A percentile compares a stretch with the other conserved stretches of the same genome.
Evolutionary conservation across 2,113 vertebrate species (phyloP).

Genomic region (Toxostoma redivivum): DNA sequence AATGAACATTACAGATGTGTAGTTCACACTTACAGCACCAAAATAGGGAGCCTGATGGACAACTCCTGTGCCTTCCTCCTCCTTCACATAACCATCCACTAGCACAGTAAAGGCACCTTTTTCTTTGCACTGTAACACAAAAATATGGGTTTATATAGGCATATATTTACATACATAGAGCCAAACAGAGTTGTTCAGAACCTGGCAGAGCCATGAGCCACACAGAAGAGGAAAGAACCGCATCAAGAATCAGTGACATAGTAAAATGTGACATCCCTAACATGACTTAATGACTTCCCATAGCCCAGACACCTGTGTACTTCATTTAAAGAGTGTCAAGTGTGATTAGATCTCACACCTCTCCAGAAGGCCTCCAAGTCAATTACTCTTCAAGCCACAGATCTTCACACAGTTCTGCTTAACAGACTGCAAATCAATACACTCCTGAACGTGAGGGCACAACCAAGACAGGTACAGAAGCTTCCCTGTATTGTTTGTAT

Average conservation of each 20-base stretch:
- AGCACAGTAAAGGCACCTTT: slow-evolving; percentile 89
- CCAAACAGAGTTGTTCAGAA: not conserved
- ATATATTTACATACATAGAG: accelerated
- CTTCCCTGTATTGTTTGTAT: not conserved
- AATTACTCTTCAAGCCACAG: not conserved
- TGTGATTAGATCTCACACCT: not conserved
- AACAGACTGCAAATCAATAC: not conserved
- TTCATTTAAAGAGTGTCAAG: not conserved
- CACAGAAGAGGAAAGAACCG: not conserved
- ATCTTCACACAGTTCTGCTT: not conserved
- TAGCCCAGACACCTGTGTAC: not conserved
- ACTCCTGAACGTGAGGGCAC: not conserved
- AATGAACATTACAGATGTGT: not conserved
- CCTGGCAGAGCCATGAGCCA: not conserved
- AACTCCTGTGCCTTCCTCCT: slow-evolving; percentile 94
- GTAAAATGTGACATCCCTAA: not conserved
- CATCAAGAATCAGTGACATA: not conserved
- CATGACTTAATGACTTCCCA: not conserved
- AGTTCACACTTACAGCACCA: slow-evolving; percentile 86
- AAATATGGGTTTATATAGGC: not conserved
- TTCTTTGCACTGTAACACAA: slow-evolving; percentile 79
- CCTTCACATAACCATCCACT: slow-evolving; percentile 88
- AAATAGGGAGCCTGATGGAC: slow-evolving; percentile 98
- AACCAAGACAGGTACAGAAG: not conserved
- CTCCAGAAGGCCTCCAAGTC: not conserved